Percentiles rank a stretch among this genome's conserved stretches.
phyloP scores from a whole-genome alignment of 2,888 invertebrate species.

The Plagodis dolabraria region DNA sequence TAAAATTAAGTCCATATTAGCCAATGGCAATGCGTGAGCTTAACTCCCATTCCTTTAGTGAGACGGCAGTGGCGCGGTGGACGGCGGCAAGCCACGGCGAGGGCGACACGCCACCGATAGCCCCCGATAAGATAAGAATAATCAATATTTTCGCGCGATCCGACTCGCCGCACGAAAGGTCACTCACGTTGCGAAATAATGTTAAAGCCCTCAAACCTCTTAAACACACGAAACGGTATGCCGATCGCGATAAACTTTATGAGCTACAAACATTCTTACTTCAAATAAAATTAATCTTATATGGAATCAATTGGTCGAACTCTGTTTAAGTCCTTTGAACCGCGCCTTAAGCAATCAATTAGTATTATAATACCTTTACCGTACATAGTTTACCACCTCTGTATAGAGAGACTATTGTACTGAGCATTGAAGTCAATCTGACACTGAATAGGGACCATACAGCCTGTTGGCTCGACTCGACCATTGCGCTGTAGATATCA shows the following conservation, averaged over 20 bases:
- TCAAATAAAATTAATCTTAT: conserved; percentile 27
- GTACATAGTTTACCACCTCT: background rate
- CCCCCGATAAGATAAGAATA: conserved; percentile 67
- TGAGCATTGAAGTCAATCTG: no score
- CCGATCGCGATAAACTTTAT: conserved; percentile 43
- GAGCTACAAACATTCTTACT: conserved; percentile 25
- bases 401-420: no score
- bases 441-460: no score
- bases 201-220: conserved; percentile 48
- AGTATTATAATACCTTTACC: background rate
- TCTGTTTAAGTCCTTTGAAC: conserved; percentile 28
- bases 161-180: conserved; percentile 76
- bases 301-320: conserved; percentile 21
- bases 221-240: conserved; percentile 54
- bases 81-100: conserved; percentile 65
- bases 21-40: conserved; percentile 57
- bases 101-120: conserved; percentile 74
- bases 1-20: background rate
- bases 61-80: conserved; percentile 38
- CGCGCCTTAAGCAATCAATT: background rate
- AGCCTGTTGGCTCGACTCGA: no score
- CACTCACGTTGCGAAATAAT: conserved; percentile 73
- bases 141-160: conserved; percentile 80
- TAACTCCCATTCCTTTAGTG: conserved; percentile 50
- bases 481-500: no score